Conservation (phyloP, 64 coral and sea anemone genomes). For the Porites lutea region DNA sequence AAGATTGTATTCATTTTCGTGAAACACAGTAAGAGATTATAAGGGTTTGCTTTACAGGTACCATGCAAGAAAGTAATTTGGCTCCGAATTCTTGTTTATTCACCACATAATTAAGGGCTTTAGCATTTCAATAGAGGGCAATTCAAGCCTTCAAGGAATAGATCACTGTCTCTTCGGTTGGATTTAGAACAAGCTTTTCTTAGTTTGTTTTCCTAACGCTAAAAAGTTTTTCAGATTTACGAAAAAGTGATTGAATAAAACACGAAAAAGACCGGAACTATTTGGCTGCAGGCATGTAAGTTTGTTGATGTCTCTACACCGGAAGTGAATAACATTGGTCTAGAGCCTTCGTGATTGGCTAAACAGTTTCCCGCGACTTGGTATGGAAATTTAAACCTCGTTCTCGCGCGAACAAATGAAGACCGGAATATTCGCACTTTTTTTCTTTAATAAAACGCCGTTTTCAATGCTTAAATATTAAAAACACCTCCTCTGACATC, state of each 20-base stretch:
- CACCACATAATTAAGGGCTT: constrained; percentile 28
- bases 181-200: not conserved
- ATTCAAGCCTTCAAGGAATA: constrained; percentile 22
- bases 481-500: not conserved
- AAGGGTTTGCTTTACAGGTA: constrained; percentile 7
- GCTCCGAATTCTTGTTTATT: constrained; percentile 19
- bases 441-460: not conserved
- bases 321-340: not conserved
- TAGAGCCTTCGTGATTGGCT: constrained; percentile 8
- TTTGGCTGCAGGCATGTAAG: not conserved
- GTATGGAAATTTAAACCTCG: constrained; percentile 23
- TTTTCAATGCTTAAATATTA: not conserved
- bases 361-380: constrained; percentile 24
- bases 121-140: constrained; percentile 3
- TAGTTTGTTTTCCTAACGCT: not conserved
- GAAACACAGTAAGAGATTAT: not conserved
- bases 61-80: constrained; percentile 43
- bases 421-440: not conserved
- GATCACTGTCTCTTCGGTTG: not conserved
- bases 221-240: not conserved
- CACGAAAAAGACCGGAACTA: not conserved
- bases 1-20: not conserved
- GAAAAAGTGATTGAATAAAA: not conserved
- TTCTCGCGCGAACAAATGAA: not conserved
- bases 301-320: constrained; percentile 37